Evolutionary conservation across 2,888 invertebrate genomes (phyloP), one percentile per base, ranked within the genome.

Genomic region (Mimumesa dahlbomi): DNA sequence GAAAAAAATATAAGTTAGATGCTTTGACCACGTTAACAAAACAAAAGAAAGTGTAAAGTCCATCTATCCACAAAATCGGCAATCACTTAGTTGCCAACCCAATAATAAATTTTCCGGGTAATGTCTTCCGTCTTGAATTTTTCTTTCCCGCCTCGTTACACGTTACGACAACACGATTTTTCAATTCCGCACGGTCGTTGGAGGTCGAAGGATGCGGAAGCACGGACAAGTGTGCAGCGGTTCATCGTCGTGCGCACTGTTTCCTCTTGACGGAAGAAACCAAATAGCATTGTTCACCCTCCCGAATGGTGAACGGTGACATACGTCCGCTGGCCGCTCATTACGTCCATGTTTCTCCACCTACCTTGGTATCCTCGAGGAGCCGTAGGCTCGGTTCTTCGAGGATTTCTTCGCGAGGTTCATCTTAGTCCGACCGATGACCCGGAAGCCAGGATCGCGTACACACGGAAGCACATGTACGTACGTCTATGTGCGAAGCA

Each of bases 351-450:
- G 68, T 74, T 75, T 63, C 66, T 46, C 59, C 63, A 54, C 63
- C 70, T 57, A 52, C 29, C 61, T 65, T 61, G 29, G 42, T 57
- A 52, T 22, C 61, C 63, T 61, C 29, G 42, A 43, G 31, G 42
- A 49, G 18, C 38, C 29, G 18, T 57, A 61, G 71, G 64, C 62
- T 46, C 56, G 56, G 53, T 61, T 70, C 64, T 56, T 64, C 58
- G 54, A 59, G 64, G 66, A 76, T 56, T 61, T 67, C 63, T 62
- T 45, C 49, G 31, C 48, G 14, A 61, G 59, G 43, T 59, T 49
- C 58, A 46, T 62, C 76, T 61, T 46, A 54, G 46, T 40, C 68
- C 71, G 70, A 75, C 75, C 75, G 79, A 66, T 69, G 78, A 79
- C 78, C 79, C 76, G 79, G 76, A 79, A 79, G 79, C 61, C 66